These are phyloP conservation scores for Periophthalmodon schlosseri DNA, from an alignment of 2,113 vertebrate genomes.

Conservation along the genomic window DNA sequence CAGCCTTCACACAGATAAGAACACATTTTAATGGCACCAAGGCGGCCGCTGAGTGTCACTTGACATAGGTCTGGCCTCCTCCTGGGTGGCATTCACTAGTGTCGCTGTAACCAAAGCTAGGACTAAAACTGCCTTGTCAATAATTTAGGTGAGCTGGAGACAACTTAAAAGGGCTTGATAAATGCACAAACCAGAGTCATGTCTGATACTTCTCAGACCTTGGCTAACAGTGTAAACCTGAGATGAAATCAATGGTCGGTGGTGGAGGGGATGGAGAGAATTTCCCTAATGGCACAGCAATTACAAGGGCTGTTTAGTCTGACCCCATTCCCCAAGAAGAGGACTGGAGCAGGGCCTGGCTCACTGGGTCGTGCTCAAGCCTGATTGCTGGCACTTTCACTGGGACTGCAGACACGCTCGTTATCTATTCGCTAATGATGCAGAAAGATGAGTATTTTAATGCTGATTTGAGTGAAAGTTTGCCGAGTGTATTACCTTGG, in stretches of 20 bases:
- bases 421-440: conserved; percentile 48
- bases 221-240: conserved; percentile 68
- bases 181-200: conserved; percentile 65
- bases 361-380: conserved; percentile 58
- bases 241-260: conserved; percentile 77
- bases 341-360: conserved; percentile 50
- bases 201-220: conserved; percentile 67
- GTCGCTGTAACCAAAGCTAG: conserved; percentile 65
- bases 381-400: conserved; percentile 56
- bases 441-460: conserved; percentile 3
- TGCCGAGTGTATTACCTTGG: conserved; percentile 82
- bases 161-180: conserved; percentile 71
- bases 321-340: conserved; percentile 68
- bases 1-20: conserved; percentile 29
- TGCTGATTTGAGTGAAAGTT: conserved; percentile 28
- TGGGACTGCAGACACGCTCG: conserved; percentile 42
- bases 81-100: conserved; percentile 48
- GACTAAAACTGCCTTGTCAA: conserved; percentile 74
- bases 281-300: conserved; percentile 80
- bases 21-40: conserved; percentile 23
- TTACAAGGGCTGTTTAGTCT: conserved; percentile 79
- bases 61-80: conserved; percentile 45
- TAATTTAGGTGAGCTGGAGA: conserved; percentile 77
- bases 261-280: conserved; percentile 73
- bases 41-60: conserved; percentile 51